These are phyloP conservation scores for Bellardia bayeri DNA, from an alignment of 2,888 invertebrate species.

Conservation along the genomic window DNA sequence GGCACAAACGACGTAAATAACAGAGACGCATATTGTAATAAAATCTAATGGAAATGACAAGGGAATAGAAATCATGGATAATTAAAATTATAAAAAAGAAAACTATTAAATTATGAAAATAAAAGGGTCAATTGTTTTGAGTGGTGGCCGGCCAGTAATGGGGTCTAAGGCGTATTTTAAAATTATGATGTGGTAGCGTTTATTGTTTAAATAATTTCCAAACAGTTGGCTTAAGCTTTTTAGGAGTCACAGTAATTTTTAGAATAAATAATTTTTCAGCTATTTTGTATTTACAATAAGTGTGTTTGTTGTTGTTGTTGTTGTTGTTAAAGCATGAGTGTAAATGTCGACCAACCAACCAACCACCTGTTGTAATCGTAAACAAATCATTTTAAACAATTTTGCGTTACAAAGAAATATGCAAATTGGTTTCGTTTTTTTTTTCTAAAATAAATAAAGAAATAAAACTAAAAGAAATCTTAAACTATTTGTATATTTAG, in stretches of 20 bases:
- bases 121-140: slow-evolving; percentile 15
- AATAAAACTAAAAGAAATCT: background rate
- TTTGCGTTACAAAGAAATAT: background rate
- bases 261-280: no score
- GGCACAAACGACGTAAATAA: slow-evolving; percentile 7
- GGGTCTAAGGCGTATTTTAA: background rate
- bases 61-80: slow-evolving; percentile 33
- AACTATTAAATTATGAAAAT: background rate
- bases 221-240: no score
- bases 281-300: no score
- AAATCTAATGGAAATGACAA: slow-evolving; percentile 10
- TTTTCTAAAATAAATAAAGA: background rate
- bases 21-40: background rate
- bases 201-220: background rate
- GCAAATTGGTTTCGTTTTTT: background rate
- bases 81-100: slow-evolving; percentile 8
- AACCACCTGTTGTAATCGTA: slow-evolving; percentile 40
- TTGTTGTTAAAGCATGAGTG: background rate
- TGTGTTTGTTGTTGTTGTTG: background rate
- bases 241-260: no score
- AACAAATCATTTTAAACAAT: slow-evolving; percentile 21
- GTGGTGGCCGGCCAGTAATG: background rate
- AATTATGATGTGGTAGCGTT: background rate
- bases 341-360: background rate
- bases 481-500: background rate